Base-by-base conservation (phyloP, 2,797 vertebrate genomes). In the Chiropotes sagulatus region DNA sequence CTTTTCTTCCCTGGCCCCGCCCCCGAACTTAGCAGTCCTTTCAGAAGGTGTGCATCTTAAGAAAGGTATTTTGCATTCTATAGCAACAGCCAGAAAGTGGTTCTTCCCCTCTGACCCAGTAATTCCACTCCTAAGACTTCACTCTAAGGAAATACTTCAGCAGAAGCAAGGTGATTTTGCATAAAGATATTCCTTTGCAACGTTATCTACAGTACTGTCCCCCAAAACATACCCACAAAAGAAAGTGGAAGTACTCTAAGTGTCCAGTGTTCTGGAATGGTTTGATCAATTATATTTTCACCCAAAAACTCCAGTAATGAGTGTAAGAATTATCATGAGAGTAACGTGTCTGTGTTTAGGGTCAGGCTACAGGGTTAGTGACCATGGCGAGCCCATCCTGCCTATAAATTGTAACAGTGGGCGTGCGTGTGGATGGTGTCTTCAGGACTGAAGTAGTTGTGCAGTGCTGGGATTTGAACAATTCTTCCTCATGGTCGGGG, bases 31-130 rank as follows among this genome's bases (percentile, higher is more conserved):
- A 36, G 4, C 14, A 61, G 30, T 28, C 73, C 79, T 89, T 93
- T 83, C 26, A 41, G 58, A 84, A 76, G 58, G 13, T 50, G 12
- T 88, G 4, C 70, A 33, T 91, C 96, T 97, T 72, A 90, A 82
- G 75, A 92, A 67, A 87, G n/a, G 19, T 61, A 44, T 80, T 73
- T 87, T 93, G 58, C 86, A 39, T 94, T 84, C 67, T 79, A 26
- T 7, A 79, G n/a, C 17, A 39, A 61, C 30, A 50, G 72, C 73
- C 67, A 80, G 86, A 97, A 91, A 90, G 46, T 90, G 54, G 7
- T 41, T 93, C 75, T 95, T 88, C 41, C 52, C 36, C 64, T 90
- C 36, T 78, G n/a, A 67, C 44, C 72, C 50, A 20, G 36, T 75
- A 78, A 50, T 93, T 87, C 75, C 36, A 28, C 20, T 72, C 61